Conservation (phyloP, 1,140 invertebrate genomes). For the Anthonomus grandis region DNA sequence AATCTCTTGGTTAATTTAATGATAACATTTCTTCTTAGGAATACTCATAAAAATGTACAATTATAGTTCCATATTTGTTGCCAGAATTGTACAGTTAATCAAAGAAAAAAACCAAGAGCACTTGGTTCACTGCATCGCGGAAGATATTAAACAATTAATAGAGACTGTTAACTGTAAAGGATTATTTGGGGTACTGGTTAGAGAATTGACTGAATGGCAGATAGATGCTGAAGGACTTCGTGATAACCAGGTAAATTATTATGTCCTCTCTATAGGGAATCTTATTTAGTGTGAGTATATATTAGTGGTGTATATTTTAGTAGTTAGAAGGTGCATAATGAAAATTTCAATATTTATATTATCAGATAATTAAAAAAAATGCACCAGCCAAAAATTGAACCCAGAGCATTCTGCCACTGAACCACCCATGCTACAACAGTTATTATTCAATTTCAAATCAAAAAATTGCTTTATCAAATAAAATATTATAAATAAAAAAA, state of each 20-base stretch:
- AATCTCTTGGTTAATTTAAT: slow-evolving; percentile 2
- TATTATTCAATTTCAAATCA: too few species aligned
- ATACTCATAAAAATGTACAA: slow-evolving; percentile 64
- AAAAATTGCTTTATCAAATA: too few species aligned
- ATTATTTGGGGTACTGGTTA: slow-evolving; percentile 62
- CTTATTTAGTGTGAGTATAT: too few species aligned
- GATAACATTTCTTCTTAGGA: slow-evolving; percentile 21
- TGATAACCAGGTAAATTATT: slow-evolving; percentile 43
- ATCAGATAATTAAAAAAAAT: too few species aligned
- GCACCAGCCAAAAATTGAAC: too few species aligned
- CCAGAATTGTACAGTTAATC: slow-evolving; percentile 60
- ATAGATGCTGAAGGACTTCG: slow-evolving; percentile 49
- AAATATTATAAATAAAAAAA: too few species aligned
- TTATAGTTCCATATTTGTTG: slow-evolving; percentile 57
- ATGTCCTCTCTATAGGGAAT: too few species aligned
- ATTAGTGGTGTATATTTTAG: too few species aligned
- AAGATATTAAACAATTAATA: slow-evolving; percentile 59
- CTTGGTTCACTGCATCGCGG: slow-evolving; percentile 56
- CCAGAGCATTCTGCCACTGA: too few species aligned
- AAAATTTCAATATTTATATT: too few species aligned
- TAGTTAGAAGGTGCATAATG: too few species aligned
- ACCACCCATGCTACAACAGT: too few species aligned
- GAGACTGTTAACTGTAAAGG: slow-evolving; percentile 55
- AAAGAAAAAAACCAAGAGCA: slow-evolving; percentile 67
- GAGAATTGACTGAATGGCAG: slow-evolving; percentile 64